Evolutionary conservation across 2,797 vertebrate genomes (phyloP).

Genomic region (Characodon lateralis): DNA sequence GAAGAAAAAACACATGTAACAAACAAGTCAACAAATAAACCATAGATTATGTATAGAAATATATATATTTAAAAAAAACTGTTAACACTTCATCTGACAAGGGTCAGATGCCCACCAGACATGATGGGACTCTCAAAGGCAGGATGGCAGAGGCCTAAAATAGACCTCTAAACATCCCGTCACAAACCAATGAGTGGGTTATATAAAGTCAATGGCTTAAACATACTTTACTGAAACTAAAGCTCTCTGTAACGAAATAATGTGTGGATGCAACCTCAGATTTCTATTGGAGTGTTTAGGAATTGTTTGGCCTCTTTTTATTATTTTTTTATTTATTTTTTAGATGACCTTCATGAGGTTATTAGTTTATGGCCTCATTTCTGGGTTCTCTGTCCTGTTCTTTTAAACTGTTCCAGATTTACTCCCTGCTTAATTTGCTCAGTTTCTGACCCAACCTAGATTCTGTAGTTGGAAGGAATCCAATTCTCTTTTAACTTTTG

Average conservation of each 20-base stretch:
- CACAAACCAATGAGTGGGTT: neutral
- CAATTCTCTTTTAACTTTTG: conserved; percentile 48
- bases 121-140: neutral
- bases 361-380: conserved; percentile 12
- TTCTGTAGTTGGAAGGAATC: conserved; percentile 55
- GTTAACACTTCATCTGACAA: neutral
- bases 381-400: conserved; percentile 20
- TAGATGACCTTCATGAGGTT: conserved; percentile 10
- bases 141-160: no score
- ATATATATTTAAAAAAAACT: neutral
- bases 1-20: conserved; percentile 22
- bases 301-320: conserved; percentile 7
- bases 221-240: neutral
- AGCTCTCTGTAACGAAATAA: neutral
- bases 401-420: conserved; percentile 18
- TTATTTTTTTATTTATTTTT: conserved; percentile 7
- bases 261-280: conserved; percentile 22
- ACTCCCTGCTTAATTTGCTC: conserved; percentile 41
- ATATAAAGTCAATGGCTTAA: neutral
- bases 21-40: conserved; percentile 16
- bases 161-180: neutral
- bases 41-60: neutral
- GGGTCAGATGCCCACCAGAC: neutral
- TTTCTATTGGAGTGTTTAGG: conserved; percentile 29
- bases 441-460: conserved; percentile 36